phyloP scores from a whole-genome alignment of 2,888 invertebrate genomes.

The Erebia palarica region DNA sequence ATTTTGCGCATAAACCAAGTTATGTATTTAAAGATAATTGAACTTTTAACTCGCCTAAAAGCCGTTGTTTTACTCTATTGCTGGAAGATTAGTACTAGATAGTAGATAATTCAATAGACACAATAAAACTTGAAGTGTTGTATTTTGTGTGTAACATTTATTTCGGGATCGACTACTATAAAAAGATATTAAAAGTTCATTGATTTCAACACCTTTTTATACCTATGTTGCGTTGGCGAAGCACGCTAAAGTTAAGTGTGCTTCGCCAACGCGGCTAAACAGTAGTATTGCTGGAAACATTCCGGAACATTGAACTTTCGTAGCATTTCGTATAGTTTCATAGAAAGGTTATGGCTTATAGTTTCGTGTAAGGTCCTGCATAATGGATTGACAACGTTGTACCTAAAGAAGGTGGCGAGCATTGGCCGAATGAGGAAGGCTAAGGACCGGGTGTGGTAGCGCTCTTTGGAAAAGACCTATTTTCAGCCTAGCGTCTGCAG shows the following conservation, averaged over 20 bases:
- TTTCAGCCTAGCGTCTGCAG: too few species aligned
- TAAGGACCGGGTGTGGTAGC: too few species aligned
- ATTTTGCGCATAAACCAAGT: not conserved
- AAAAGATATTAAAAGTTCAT: not conserved
- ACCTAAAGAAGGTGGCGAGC: too few species aligned
- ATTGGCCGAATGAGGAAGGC: too few species aligned
- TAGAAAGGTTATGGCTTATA: not conserved
- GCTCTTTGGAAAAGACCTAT: too few species aligned
- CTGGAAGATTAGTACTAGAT: not conserved
- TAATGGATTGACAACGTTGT: too few species aligned
- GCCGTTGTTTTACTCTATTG: not conserved
- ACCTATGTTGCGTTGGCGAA: slow-evolving; percentile 47
- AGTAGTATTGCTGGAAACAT: slow-evolving; percentile 48
- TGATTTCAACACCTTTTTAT: slow-evolving; percentile 8
- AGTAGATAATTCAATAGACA: not conserved
- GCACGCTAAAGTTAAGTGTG: too few species aligned
- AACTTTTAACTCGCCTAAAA: not conserved
- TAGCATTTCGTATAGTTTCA: not conserved
- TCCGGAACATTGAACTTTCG: slow-evolving; percentile 66
- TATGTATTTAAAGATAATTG: not conserved
- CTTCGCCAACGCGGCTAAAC: too few species aligned
- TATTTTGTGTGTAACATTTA: not conserved
- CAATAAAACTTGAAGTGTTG: not conserved
- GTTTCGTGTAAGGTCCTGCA: too few species aligned
- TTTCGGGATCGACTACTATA: not conserved